These are phyloP conservation scores for Cephus spinipes DNA, from an alignment of 2,888 invertebrate genomes.

Conservation along the genomic window DNA sequence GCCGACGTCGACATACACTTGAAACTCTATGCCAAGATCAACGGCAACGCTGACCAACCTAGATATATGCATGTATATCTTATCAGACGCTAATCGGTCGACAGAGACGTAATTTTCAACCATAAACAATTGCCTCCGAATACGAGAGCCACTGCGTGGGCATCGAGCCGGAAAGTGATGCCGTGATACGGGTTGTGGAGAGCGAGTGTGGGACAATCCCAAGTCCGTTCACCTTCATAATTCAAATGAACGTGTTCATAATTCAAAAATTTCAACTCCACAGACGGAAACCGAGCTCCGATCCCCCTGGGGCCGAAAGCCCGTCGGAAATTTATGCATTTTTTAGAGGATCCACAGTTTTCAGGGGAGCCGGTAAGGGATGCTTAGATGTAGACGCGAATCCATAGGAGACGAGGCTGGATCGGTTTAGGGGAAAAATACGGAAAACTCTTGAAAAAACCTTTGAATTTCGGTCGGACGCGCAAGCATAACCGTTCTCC, in stretches of 20 bases:
- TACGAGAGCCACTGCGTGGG: no score
- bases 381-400: not conserved
- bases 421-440: no score
- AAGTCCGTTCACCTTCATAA: slow-evolving; percentile 20
- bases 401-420: no score
- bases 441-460: not conserved
- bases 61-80: no score
- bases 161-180: not conserved
- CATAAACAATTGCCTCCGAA: slow-evolving; percentile 28
- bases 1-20: not conserved
- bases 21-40: not conserved
- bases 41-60: not conserved
- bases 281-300: slow-evolving; percentile 20
- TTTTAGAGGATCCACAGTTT: slow-evolving; percentile 12
- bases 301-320: slow-evolving; percentile 15
- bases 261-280: slow-evolving; percentile 26
- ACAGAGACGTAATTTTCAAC: slow-evolving; percentile 5
- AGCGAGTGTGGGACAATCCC: not conserved
- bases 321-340: slow-evolving; percentile 26
- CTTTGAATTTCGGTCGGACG: not conserved
- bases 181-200: not conserved
- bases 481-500: not conserved
- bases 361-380: no score
- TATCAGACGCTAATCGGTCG: not conserved
- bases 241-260: slow-evolving; percentile 27